Evolutionary conservation across 2,113 vertebrate species (phyloP).

Genomic region (Romanogobio albipinnatus): DNA sequence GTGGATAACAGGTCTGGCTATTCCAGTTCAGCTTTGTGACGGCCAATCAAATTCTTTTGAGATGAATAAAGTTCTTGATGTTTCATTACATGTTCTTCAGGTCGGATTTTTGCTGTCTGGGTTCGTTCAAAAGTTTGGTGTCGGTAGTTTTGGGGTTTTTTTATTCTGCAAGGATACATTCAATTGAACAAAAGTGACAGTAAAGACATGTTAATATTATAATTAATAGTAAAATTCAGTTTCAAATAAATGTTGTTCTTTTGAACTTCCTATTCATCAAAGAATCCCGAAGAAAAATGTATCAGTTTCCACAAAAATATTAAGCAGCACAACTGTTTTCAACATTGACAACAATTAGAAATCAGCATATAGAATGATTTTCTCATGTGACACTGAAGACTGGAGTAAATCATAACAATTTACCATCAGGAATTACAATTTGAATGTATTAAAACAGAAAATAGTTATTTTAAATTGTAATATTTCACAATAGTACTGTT

Average conservation of each 20-base stretch:
- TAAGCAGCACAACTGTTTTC: neutral
- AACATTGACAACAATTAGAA: neutral
- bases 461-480: neutral
- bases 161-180: too few relatives aligned
- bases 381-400: neutral
- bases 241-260: neutral
- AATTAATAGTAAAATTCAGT: neutral
- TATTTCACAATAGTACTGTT: neutral
- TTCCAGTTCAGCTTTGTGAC: neutral
- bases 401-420: neutral
- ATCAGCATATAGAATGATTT: neutral
- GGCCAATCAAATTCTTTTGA: neutral
- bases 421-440: neutral
- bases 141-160: too few relatives aligned
- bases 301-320: neutral
- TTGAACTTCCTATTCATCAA: neutral
- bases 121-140: too few relatives aligned
- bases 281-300: neutral
- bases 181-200: too few relatives aligned
- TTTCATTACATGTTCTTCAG: neutral
- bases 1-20: neutral
- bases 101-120: too few relatives aligned
- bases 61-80: neutral
- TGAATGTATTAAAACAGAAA: neutral
- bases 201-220: too few relatives aligned